Evolutionary conservation across 1,140 invertebrate genomes (phyloP).

Genomic region (Trichomalopsis sarcophagae): DNA sequence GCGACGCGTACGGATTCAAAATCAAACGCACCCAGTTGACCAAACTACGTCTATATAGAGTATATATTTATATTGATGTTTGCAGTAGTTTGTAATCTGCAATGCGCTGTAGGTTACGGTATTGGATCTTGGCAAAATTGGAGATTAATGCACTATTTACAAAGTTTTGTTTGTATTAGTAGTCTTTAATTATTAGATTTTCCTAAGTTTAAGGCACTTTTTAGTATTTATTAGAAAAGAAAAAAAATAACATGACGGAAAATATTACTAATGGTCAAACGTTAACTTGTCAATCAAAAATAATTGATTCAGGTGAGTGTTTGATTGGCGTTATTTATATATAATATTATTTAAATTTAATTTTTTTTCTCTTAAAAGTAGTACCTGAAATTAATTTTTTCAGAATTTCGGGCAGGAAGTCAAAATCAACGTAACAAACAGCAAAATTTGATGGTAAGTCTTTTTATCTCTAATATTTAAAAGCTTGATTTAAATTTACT

Average conservation of each 20-base stretch:
- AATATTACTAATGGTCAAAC: not conserved
- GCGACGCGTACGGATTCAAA: no score
- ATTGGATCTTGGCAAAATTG: not conserved
- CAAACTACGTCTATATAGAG: no score
- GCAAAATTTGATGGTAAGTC: not conserved
- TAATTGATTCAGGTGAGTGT: not conserved
- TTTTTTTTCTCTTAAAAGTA: not conserved
- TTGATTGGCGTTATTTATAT: not conserved
- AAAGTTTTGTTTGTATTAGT: not conserved
- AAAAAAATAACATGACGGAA: not conserved
- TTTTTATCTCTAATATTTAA: not conserved
- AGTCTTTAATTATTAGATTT: not conserved
- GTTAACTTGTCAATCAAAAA: not conserved
- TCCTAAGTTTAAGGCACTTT: not conserved
- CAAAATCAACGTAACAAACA: not conserved
- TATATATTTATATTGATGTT: slow-evolving; percentile 1
- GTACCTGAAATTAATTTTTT: not conserved
- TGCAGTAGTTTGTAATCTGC: not conserved
- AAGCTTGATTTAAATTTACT: not conserved
- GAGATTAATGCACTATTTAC: not conserved
- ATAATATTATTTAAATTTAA: not conserved
- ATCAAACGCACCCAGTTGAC: no score
- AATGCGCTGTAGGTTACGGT: not conserved
- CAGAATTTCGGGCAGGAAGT: not conserved
- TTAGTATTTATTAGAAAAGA: not conserved